Conservation (phyloP, 2,113 vertebrate species). For the Microtus ochrogaster region DNA sequence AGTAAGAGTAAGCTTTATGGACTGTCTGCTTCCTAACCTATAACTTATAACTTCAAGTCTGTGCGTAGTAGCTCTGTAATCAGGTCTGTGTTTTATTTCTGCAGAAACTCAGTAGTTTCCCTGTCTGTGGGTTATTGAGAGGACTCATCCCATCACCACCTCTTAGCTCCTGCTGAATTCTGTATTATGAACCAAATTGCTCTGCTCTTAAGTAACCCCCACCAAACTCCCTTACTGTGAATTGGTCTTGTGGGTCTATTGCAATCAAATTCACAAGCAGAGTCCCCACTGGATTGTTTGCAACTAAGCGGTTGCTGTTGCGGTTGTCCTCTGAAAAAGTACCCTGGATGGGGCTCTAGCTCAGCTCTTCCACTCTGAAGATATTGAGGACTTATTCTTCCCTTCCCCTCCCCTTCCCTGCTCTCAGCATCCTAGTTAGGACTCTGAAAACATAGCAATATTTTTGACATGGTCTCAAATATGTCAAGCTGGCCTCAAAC, state of each 20-base stretch:
- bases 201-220: slow-evolving; percentile 3
- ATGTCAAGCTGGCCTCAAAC: background rate
- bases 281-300: background rate
- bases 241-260: background rate
- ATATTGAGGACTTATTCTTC: background rate
- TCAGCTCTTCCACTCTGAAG: background rate
- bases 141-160: accelerated
- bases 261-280: slow-evolving; percentile 43
- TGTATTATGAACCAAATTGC: slow-evolving; percentile 37
- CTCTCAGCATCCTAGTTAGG: background rate
- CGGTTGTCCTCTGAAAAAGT: background rate
- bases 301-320: background rate
- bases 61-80: background rate
- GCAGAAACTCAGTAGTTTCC: slow-evolving; percentile 10
- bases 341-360: background rate
- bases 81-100: background rate
- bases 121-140: background rate
- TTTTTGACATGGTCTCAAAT: background rate
- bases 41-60: background rate
- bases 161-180: background rate
- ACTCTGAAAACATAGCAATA: background rate
- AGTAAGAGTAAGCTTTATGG: background rate
- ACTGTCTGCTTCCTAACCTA: background rate
- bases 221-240: slow-evolving; percentile 25
- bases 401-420: background rate